Evolutionary conservation across 2,888 invertebrate genomes (phyloP).

Genomic region (Drosophila pullipes): DNA sequence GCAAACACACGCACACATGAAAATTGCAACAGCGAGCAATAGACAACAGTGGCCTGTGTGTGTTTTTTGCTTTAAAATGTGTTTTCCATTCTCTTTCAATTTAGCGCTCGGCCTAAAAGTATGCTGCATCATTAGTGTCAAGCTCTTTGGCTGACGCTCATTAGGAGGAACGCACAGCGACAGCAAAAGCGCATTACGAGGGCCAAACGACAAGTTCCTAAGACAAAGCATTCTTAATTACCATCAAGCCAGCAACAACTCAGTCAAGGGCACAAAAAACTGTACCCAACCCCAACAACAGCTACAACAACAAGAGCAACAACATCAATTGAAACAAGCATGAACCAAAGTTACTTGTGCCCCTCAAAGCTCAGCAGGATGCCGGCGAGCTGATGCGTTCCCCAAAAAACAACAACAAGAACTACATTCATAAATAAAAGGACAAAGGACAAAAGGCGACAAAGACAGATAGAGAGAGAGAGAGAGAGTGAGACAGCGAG

Average conservation of each 20-base stretch:
- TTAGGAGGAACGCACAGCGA: slow-evolving; percentile 36
- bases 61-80: slow-evolving; percentile 58
- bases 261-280: slow-evolving; percentile 61
- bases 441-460: slow-evolving; percentile 3
- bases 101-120: slow-evolving; percentile 79
- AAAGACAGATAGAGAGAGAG: slow-evolving; percentile 7
- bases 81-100: slow-evolving; percentile 65
- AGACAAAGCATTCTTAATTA: slow-evolving; percentile 68
- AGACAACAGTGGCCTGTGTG: slow-evolving; percentile 26
- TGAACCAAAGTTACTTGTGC: slow-evolving; percentile 51
- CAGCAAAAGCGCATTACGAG: slow-evolving; percentile 78
- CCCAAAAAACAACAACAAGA: slow-evolving; percentile 16
- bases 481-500: neutral
- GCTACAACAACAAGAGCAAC: slow-evolving; percentile 15
- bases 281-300: slow-evolving; percentile 36
- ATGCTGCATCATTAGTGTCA: slow-evolving; percentile 76
- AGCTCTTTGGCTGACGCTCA: slow-evolving; percentile 45
- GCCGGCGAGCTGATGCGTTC: slow-evolving; percentile 69
- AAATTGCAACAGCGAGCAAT: slow-evolving; percentile 35
- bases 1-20: slow-evolving; percentile 31
- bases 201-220: slow-evolving; percentile 70
- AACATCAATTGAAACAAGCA: slow-evolving; percentile 23
- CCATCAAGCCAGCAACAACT: slow-evolving; percentile 28
- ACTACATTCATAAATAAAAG: slow-evolving; percentile 6
- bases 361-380: slow-evolving; percentile 49